These are phyloP conservation scores for Frankliniella intonsa DNA, from an alignment of 2,888 invertebrate species.

Conservation along the genomic window DNA sequence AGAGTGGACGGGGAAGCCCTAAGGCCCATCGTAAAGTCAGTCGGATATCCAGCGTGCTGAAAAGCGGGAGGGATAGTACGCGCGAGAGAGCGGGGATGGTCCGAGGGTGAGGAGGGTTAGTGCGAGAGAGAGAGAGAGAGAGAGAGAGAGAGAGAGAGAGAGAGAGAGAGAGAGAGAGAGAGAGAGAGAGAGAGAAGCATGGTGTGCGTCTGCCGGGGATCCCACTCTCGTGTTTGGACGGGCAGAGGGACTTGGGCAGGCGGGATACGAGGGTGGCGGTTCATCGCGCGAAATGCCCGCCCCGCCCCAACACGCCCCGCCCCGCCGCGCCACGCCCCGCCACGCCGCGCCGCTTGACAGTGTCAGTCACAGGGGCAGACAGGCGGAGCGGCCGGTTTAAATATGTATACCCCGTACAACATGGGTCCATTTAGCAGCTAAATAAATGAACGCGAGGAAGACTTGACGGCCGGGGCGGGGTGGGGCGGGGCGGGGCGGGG, in stretches of 20 bases:
- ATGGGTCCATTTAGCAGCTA: conserved; percentile 13
- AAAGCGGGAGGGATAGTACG: neutral
- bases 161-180: conserved; percentile 1
- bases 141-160: neutral
- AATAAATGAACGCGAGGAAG: neutral
- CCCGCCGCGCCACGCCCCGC: neutral
- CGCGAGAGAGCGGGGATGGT: neutral
- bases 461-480: neutral
- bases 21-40: conserved; percentile 1
- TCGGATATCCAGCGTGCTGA: neutral
- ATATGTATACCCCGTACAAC: conserved; percentile 14
- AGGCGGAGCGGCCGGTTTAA: neutral
- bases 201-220: neutral
- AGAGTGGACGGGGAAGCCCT: neutral
- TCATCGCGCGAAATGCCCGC: neutral
- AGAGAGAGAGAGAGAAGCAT: neutral
- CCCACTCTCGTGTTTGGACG: conserved; percentile 5
- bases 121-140: neutral
- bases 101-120: neutral
- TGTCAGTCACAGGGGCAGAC: neutral
- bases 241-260: neutral
- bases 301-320: neutral
- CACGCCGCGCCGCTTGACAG: neutral
- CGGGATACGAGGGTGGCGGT: neutral
- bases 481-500: neutral